Base-by-base conservation (phyloP, 2,113 vertebrate species). In the Camelus bactrianus region DNA sequence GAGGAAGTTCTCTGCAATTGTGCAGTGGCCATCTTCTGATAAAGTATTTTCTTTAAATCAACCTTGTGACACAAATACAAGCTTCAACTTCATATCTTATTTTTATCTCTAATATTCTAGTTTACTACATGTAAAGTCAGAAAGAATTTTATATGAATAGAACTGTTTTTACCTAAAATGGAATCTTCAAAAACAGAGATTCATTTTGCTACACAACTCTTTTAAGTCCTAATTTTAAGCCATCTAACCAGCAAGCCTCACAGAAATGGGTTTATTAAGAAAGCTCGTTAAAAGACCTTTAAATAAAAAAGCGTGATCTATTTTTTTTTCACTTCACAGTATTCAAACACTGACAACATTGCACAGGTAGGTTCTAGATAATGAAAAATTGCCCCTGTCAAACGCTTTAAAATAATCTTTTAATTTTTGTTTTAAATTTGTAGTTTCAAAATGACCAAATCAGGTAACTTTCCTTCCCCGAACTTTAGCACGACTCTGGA, bases 21-120 rank as follows among this genome's bases (percentile, higher is more conserved):
- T 46, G 98, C 98, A 12, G 98, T 99, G 60, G 98, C 99, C 99
- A 99, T 99, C 28, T 89, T n/a, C 97, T 95, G 87, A 80, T 0
- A n/a, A 91, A 96, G 89, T 38, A 30, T 54, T 82, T 75, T 75
- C 91, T 94, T 90, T 69, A 91, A 95, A 82, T 84, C 92, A 93
- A 94, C 90, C 95, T 91, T 97, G 93, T 73, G 72, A 96, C 28
- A 95, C 52, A 97, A 94, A 96, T 15, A 70, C 6, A 80, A 95
- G 38, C 54, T 87, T 97, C 89, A 96, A 67, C 15, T 90, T 87
- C 70, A 80, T n/a, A 35, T 46, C 16, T 92, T 64, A 46, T 70
- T 81, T 93, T 90, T 73, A 81, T 26, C 32, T 50, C 26, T 60
- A 84, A 58, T 28, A 76, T 54, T 81, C 65, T 92, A 82, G 6